Evolutionary conservation across 2,113 vertebrate species (phyloP).

Genomic region (Phaethon lepturus): DNA sequence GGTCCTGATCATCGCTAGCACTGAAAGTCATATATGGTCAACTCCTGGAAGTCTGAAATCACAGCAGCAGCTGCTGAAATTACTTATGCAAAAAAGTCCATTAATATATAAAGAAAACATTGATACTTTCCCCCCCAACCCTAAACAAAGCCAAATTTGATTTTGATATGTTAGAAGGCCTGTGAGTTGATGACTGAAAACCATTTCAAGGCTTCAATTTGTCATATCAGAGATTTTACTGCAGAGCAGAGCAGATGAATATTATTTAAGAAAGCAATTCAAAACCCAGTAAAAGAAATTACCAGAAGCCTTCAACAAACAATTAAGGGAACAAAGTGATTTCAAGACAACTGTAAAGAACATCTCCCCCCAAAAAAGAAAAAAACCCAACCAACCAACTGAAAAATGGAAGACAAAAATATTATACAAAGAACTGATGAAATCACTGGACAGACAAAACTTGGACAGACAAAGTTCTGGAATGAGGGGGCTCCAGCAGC

Average conservation of each 20-base stretch:
- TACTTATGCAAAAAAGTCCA: background rate
- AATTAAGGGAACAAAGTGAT: background rate
- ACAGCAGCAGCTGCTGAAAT: background rate
- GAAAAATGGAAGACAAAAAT: background rate
- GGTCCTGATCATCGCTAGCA: background rate
- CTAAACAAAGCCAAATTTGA: background rate
- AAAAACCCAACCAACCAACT: no score
- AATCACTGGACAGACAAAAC: background rate
- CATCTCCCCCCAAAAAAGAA: no score
- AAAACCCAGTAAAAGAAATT: background rate
- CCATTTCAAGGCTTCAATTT: background rate
- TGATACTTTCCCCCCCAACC: accelerated
- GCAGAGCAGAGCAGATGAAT: background rate
- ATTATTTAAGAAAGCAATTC: background rate
- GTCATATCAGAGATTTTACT: background rate
- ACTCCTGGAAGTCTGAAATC: background rate
- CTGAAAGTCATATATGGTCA: background rate
- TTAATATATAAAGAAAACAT: background rate
- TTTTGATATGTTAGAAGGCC: background rate
- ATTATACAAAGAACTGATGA: background rate
- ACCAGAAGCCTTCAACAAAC: background rate
- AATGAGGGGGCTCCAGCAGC: accelerated
- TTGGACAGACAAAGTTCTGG: background rate
- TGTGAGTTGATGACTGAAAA: background rate
- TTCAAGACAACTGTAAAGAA: background rate